Evolutionary conservation across 2,888 invertebrate species (phyloP).

Genomic region (Tuberolachnus salignus): DNA sequence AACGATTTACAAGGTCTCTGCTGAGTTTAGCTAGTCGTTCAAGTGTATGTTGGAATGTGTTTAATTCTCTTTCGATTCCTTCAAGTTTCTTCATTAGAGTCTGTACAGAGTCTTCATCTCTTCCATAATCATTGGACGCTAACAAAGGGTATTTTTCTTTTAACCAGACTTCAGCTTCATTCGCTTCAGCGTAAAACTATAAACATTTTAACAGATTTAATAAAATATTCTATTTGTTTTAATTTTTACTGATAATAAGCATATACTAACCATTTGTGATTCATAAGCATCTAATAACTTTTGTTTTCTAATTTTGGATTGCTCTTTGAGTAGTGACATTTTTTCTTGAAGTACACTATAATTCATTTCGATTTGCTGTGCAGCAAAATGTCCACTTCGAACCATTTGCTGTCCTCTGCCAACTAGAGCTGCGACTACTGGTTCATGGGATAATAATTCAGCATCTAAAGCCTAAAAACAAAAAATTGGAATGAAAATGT

Average conservation of each 20-base stretch:
- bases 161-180: slow-evolving; percentile 93
- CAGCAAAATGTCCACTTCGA: slow-evolving; percentile 84
- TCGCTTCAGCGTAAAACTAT: slow-evolving; percentile 85
- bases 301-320: slow-evolving; percentile 74
- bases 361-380: slow-evolving; percentile 73
- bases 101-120: slow-evolving; percentile 90
- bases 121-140: slow-evolving; percentile 79
- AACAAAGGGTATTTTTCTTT: slow-evolving; percentile 80
- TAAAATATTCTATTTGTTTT: neutral
- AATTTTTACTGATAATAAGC: slow-evolving; percentile 19
- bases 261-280: slow-evolving; percentile 73
- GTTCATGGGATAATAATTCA: slow-evolving; percentile 85
- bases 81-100: slow-evolving; percentile 83
- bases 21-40: slow-evolving; percentile 74
- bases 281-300: slow-evolving; percentile 81
- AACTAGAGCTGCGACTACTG: slow-evolving; percentile 76
- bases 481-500: neutral
- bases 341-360: slow-evolving; percentile 74
- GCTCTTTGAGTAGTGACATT: slow-evolving; percentile 73
- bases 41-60: slow-evolving; percentile 76
- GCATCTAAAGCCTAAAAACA: slow-evolving; percentile 75
- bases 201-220: neutral
- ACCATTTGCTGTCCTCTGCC: slow-evolving; percentile 80
- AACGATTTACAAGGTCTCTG: slow-evolving; percentile 71
- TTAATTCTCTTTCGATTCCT: slow-evolving; percentile 79